Conservation (phyloP, 2,797 vertebrate genomes). For the Cottoperca gobio region DNA sequence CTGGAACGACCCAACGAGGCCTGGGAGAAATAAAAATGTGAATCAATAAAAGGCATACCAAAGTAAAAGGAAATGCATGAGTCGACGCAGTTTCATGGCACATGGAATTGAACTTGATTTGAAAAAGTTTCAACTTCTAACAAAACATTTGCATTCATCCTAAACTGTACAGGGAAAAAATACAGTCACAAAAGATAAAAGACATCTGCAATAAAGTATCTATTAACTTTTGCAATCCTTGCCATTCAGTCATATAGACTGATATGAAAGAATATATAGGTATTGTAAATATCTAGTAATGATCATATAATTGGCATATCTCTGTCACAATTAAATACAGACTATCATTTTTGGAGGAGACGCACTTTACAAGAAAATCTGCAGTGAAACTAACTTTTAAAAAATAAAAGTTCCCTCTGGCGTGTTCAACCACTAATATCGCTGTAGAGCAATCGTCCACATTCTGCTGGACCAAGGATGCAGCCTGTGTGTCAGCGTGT, state of each 20-base stretch:
- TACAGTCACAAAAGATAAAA: not conserved
- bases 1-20: constrained; percentile 99
- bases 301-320: not conserved
- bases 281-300: not conserved
- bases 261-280: not conserved
- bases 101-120: not conserved
- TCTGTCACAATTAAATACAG: not conserved
- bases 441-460: not conserved
- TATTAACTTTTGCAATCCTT: not conserved
- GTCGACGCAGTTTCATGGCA: not conserved
- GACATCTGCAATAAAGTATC: not conserved
- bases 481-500: not conserved
- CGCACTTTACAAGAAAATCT: not conserved
- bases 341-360: not conserved
- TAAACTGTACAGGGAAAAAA: not conserved
- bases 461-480: not conserved
- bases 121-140: not conserved
- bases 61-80: not conserved
- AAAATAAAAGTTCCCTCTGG: too few relatives aligned
- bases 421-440: not conserved
- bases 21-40: constrained; percentile 70
- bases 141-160: not conserved
- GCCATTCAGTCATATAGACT: not conserved
- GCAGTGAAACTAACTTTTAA: not conserved
- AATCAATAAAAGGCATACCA: not conserved